Base-by-base conservation (phyloP, 2,888 invertebrate species). In the Drosophila neonasuta region DNA sequence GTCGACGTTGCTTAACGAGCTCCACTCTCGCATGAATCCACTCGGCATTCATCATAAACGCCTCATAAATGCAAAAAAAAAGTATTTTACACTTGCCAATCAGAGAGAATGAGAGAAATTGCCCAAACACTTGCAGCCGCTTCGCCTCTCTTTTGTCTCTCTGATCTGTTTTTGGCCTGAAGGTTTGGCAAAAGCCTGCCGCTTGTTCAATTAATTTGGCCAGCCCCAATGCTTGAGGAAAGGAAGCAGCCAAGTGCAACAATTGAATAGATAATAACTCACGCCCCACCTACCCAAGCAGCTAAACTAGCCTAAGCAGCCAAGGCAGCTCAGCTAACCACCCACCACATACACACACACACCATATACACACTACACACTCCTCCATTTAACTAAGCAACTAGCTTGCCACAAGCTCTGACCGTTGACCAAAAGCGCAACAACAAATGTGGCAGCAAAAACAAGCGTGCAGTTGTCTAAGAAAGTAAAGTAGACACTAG, bases 221-320 rank as follows among this genome's bases (percentile, higher is more conserved):
- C 81, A 85, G 75, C 82, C 75, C 69, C 61, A 68, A 49, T 32
- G 67, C 84, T 66, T 42, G 69, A 66, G 79, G 81, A 62, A 67
- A 66, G 64, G 68, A 64, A 55, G 56, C 76, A 66, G 70, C 70
- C 74, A 87, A 84, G 75, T 80, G 81, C 80, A 85, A 85, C 88
- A 89, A 89, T 89, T 88, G 89, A 88, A 89, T 89, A 89, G 89
- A 89, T 89, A 89, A 89, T 89, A 89, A 89, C 86, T 89, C 88
- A 89, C 87, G 88, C 88, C 88, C 89, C 89, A 88, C 88, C 89
- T 77, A 79, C 68, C 62, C 36, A 46, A 36, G 30, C 39, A 15
- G 44, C 34, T 52, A 36, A 54, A 39, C 55, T 8, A 41, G 15
- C 39, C 39, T 36, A 36, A 36, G 36, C 36, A 11, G 30, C 32